Evolutionary conservation across 2,888 invertebrate species (phyloP).

Genomic region (Chouioia cunea): DNA sequence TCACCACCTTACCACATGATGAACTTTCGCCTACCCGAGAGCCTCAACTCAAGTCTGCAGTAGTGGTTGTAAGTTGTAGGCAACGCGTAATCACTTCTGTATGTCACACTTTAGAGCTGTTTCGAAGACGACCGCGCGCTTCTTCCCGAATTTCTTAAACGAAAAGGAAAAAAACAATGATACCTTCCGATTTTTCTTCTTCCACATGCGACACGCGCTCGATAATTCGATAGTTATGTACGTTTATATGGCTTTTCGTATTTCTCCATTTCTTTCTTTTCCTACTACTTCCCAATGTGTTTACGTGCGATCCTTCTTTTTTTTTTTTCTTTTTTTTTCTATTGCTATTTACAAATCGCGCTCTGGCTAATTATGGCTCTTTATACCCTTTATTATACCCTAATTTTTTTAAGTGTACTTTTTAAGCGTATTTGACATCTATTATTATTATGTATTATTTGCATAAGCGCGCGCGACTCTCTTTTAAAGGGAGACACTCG

Average conservation of each 20-base stretch:
- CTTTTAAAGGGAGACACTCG: constrained; percentile 33
- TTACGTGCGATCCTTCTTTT: constrained; percentile 13
- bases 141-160: constrained; percentile 17
- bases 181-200: constrained; percentile 23
- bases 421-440: constrained; percentile 41
- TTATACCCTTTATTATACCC: constrained; percentile 25
- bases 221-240: constrained; percentile 12
- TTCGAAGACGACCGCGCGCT: constrained; percentile 54
- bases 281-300: constrained; percentile 3
- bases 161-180: background rate
- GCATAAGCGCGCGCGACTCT: constrained; percentile 36
- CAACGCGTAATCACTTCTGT: constrained; percentile 49
- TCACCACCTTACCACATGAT: constrained; percentile 83
- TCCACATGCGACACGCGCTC: constrained; percentile 20
- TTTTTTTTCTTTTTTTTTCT: background rate
- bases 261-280: constrained; percentile 24
- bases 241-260: background rate
- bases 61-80: constrained; percentile 59
- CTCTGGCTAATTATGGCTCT: background rate
- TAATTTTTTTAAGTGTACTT: constrained; percentile 35
- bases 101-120: constrained; percentile 62
- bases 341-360: constrained; percentile 8
- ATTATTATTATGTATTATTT: constrained; percentile 39
- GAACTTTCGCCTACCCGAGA: constrained; percentile 79
- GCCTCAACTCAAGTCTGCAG: constrained; percentile 68